Base-by-base conservation (phyloP, 2,888 invertebrate genomes). In the Epinotia nisella region DNA sequence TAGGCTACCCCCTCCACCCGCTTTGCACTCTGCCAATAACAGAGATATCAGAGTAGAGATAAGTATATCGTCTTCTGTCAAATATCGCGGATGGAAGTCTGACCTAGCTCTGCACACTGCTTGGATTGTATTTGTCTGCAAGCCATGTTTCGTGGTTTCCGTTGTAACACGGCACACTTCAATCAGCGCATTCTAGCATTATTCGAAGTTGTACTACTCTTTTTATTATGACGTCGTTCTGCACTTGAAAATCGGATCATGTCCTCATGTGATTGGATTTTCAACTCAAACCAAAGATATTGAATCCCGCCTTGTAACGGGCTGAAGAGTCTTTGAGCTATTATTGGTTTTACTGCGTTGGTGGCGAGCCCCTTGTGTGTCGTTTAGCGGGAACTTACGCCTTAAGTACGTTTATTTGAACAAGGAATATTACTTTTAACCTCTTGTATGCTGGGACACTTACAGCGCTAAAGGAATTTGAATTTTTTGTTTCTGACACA, bases 201-300 rank as follows among this genome's bases (percentile, higher is more conserved):
- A 19, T 9, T 19, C 0, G 11, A 17, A 53, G 53, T 53, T 53
- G 17, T 19, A 9, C 19, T 53, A 53, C 19, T 53, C 9, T 3
- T 11, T 58, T 58, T n/a, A n/a, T 35, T 58, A 9, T n/a, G 58
- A 5, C n/a, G 15, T 1, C 58, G 10, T 39, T 53, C 19, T 21
- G 7, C 55, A 56, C 62, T 70, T 62, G 53, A 45, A 51, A 70
- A 41, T 62, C 70, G 45, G 65, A 51, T 65, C 65, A 65, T 71
- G 59, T 59, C 62, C 45, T 49, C 51, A 41, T 58, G 71, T 53
- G 59, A 65, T 71, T 59, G 59, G 64, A 59, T 71, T 70, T 59
- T 53, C 61, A 65, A 58, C 59, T 71, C 71, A 41, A 65, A 71
- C 71, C 65, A 65, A 71, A 59, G 51, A 58, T 71, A 65, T 65